Percentiles rank a stretch among this genome's conserved stretches.
Conservation (phyloP, 2,888 invertebrate genomes). For the Xestia ashworthii region DNA sequence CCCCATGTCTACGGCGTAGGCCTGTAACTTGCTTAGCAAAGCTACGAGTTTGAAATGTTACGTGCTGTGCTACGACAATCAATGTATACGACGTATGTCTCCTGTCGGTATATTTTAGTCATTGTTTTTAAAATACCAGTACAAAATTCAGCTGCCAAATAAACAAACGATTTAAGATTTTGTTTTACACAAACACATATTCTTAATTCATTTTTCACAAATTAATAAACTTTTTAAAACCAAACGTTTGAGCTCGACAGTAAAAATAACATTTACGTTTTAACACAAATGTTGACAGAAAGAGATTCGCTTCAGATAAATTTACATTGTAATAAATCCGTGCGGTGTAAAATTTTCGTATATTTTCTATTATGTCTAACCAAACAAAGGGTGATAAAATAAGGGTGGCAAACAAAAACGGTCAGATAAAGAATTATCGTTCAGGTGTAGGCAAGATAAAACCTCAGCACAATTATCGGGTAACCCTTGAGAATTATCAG, state of each 20-base stretch:
- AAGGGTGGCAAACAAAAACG: conserved; percentile 54
- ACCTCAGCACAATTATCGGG: conserved; percentile 54
- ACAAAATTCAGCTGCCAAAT: neutral
- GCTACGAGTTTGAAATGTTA: conserved; percentile 24
- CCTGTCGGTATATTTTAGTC: neutral
- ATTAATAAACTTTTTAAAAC: conserved; percentile 54
- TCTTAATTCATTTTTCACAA: conserved; percentile 54
- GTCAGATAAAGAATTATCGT: conserved; percentile 63
- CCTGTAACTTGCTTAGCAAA: conserved; percentile 46
- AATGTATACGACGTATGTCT: neutral
- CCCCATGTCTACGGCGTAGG: conserved; percentile 48
- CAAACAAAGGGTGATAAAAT: conserved; percentile 65
- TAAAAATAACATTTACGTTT: conserved; percentile 59
- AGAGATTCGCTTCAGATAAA: conserved; percentile 67
- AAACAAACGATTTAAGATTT: conserved; percentile 22
- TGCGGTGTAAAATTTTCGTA: conserved; percentile 65
- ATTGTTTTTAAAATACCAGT: conserved; percentile 1
- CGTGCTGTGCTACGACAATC: neutral
- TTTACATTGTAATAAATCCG: conserved; percentile 68
- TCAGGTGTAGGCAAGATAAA: conserved; percentile 49
- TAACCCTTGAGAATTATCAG: conserved; percentile 56
- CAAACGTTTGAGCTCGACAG: conserved; percentile 45
- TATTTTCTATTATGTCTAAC: conserved; percentile 66
- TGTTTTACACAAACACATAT: conserved; percentile 40
- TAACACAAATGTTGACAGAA: conserved; percentile 66